These are phyloP conservation scores for Chaetodon trifascialis DNA, from an alignment of 2,113 vertebrate species.

Conservation along the genomic window DNA sequence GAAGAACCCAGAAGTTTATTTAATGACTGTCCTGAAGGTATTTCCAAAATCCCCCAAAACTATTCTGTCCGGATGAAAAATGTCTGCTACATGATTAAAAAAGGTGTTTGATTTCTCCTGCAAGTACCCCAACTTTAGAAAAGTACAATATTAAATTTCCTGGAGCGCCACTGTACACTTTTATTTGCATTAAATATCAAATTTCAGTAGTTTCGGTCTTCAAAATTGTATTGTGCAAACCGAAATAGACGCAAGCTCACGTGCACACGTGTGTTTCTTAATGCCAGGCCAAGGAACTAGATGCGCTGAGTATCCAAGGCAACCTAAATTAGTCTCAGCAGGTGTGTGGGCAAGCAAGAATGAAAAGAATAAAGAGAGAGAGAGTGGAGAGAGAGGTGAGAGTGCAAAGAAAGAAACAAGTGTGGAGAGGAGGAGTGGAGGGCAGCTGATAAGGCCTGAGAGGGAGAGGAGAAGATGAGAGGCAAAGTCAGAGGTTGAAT, in stretches of 20 bases:
- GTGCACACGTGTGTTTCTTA: neutral
- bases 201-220: neutral
- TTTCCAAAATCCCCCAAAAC: neutral
- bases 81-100: neutral
- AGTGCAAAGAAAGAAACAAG: constrained; percentile 1
- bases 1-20: neutral
- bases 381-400: constrained; percentile 2
- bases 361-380: neutral
- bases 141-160: neutral
- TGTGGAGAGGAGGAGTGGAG: constrained; percentile 31
- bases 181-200: neutral
- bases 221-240: neutral
- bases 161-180: neutral
- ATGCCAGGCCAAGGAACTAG: constrained; percentile 24
- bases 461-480: constrained; percentile 43
- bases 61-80: neutral
- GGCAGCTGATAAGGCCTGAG: constrained; percentile 42
- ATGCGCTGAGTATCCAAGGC: constrained; percentile 62
- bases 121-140: neutral
- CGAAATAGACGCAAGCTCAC: constrained; percentile 16
- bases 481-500: constrained; percentile 59
- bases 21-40: neutral
- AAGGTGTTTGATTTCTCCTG: neutral
- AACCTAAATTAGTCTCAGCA: constrained; percentile 66
- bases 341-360: constrained; percentile 41